A percentile compares a stretch with the other conserved stretches of the same genome.
Conservation (phyloP, 2,888 invertebrate species). For the Philopedon plagiatum region DNA sequence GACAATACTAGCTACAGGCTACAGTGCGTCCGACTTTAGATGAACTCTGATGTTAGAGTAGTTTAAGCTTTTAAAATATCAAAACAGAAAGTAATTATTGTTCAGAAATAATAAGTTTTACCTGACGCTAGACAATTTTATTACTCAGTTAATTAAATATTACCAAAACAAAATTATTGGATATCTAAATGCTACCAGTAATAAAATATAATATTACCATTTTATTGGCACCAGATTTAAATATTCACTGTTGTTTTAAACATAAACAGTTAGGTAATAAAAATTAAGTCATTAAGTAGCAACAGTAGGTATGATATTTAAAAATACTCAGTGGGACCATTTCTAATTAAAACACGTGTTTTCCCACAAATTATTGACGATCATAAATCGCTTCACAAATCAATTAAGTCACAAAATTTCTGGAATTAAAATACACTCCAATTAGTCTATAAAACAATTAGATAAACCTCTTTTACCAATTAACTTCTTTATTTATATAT, state of each 20-base stretch:
- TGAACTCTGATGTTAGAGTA: too few species aligned
- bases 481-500: neutral
- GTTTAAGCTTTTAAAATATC: too few species aligned
- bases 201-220: neutral
- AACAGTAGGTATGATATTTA: conserved; percentile 10
- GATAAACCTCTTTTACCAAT: neutral
- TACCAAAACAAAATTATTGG: neutral
- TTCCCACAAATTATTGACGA: neutral
- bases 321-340: neutral
- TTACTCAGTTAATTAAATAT: neutral
- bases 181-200: neutral
- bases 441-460: conserved; percentile 7
- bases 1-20: too few species aligned
- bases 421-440: neutral
- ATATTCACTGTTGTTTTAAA: neutral
- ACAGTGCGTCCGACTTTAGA: too few species aligned
- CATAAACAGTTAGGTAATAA: neutral
- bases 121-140: neutral
- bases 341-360: conserved; percentile 19
- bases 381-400: conserved; percentile 9
- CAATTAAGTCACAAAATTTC: conserved; percentile 6
- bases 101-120: too few species aligned
- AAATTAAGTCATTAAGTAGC: conserved; percentile 5
- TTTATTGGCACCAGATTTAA: neutral
- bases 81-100: too few species aligned